These are phyloP conservation scores for Agapornis roseicollis DNA, from an alignment of 2,113 vertebrate species.

Conservation along the genomic window DNA sequence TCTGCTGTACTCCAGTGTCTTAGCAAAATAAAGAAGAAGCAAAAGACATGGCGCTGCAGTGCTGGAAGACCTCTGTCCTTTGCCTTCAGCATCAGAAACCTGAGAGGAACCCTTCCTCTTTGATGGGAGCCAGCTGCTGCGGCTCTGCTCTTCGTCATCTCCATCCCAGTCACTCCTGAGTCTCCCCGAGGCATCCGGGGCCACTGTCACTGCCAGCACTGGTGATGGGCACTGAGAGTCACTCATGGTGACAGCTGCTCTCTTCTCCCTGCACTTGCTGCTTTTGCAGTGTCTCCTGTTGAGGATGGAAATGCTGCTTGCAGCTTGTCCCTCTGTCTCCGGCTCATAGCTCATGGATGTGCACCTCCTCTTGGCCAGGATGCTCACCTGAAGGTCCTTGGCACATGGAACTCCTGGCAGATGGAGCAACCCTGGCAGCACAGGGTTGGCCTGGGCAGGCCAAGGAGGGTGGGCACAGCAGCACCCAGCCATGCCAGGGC, in stretches of 20 bases:
- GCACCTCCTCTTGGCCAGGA: not conserved
- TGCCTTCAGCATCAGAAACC: not conserved
- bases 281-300: not conserved
- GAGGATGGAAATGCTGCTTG: not conserved
- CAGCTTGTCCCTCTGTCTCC: not conserved
- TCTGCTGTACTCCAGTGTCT: not conserved
- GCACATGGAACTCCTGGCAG: not conserved
- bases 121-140: not conserved
- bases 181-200: not conserved
- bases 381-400: not conserved
- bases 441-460: fast-evolving
- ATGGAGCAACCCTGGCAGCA: not conserved
- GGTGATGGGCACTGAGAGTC: not conserved
- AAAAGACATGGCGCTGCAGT: fast-evolving
- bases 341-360: fast-evolving
- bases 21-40: no score
- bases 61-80: not conserved
- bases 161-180: not conserved
- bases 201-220: not conserved
- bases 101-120: not conserved
- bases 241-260: not conserved
- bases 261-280: not conserved
- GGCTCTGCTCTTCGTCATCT: not conserved
- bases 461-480: fast-evolving
- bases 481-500: not conserved